Conservation (phyloP, 2,888 invertebrate species). For the Aquatica leii region DNA sequence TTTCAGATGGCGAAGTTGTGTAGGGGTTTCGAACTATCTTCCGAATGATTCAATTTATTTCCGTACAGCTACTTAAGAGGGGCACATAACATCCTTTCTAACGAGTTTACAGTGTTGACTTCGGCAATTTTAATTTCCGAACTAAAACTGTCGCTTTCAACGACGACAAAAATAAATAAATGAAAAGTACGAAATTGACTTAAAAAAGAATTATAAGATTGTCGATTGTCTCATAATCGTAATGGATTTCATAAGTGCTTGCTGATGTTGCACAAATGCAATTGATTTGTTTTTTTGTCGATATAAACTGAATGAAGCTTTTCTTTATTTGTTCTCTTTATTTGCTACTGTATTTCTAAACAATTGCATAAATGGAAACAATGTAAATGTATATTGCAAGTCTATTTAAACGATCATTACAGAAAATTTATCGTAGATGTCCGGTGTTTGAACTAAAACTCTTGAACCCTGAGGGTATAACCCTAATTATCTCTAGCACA, state of each 20-base stretch:
- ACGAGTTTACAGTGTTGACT: conserved; percentile 27
- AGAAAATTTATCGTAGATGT: conserved; percentile 13
- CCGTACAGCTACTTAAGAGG: conserved; percentile 22
- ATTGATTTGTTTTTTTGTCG: not conserved
- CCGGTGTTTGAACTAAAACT: conserved; percentile 21
- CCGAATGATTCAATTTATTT: conserved; percentile 26
- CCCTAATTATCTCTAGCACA: conserved; percentile 23
- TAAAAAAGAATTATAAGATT: not conserved
- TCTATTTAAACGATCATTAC: not conserved
- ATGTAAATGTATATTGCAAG: not conserved
- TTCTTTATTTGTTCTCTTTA: not conserved
- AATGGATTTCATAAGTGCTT: conserved; percentile 17
- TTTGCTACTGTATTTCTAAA: not conserved
- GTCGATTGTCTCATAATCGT: conserved; percentile 18
- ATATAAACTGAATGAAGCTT: not conserved
- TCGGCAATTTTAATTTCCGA: conserved; percentile 28
- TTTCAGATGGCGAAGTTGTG: conserved; percentile 9
- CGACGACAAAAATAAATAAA: not conserved
- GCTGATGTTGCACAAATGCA: conserved; percentile 12
- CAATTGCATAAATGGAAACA: not conserved
- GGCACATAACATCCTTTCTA: conserved; percentile 20
- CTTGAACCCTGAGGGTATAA: conserved; percentile 18
- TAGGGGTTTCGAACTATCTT: conserved; percentile 22
- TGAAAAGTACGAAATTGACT: not conserved
- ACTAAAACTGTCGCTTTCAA: conserved; percentile 10